Conservation (phyloP, 2,888 invertebrate genomes). For the Malacosoma neustria region DNA sequence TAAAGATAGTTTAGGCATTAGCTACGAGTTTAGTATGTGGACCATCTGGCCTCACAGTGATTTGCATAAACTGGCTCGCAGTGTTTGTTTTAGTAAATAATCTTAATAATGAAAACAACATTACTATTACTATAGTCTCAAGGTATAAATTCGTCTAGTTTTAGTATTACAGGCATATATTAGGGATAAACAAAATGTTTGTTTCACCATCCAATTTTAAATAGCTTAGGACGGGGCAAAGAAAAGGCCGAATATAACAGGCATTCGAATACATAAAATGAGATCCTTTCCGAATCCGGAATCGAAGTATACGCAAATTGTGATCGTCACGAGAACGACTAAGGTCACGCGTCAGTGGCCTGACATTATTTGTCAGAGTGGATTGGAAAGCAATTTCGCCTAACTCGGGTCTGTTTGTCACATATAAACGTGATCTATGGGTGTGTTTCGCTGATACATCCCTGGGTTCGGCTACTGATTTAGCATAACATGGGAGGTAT, state of each 20-base stretch:
- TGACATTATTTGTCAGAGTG: conserved; percentile 69
- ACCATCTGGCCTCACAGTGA: no score
- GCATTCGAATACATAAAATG: conserved; percentile 39
- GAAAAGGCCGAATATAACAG: conserved; percentile 37
- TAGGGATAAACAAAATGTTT: conserved; percentile 21
- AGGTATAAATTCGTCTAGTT: no score
- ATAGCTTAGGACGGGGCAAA: conserved; percentile 34
- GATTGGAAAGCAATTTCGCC: conserved; percentile 69
- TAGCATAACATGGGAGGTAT: conserved; percentile 27
- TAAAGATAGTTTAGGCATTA: no score
- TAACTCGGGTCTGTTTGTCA: conserved; percentile 71
- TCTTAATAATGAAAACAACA: no score
- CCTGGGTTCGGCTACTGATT: conserved; percentile 21
- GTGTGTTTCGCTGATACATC: conserved; percentile 38
- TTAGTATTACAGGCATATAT: no score
- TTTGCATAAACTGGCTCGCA: no score
- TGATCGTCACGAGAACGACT: conserved; percentile 55
- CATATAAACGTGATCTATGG: conserved; percentile 68
- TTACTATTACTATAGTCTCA: no score
- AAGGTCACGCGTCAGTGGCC: conserved; percentile 59
- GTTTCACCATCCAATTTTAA: conserved; percentile 29
- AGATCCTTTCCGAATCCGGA: conserved; percentile 32
- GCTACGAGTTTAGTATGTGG: no score
- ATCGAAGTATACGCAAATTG: conserved; percentile 48
- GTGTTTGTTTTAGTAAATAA: no score